Percentiles rank a stretch among this genome's conserved stretches.
Conservation (phyloP, 2,113 vertebrate species). For the Cardinalis cardinalis region DNA sequence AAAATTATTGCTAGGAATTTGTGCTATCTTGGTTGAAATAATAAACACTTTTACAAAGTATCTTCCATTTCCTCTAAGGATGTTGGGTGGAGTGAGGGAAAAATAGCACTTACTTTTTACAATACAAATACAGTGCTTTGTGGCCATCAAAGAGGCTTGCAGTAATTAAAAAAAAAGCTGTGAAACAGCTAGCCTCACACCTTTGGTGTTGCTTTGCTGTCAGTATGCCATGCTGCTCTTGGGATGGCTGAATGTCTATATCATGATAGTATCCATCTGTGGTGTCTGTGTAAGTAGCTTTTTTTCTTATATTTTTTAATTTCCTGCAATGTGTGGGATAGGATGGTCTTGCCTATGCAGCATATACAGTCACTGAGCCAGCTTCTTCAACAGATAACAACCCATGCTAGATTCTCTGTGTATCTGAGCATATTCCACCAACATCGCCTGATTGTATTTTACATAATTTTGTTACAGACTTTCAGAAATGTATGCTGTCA, state of each 20-base stretch:
- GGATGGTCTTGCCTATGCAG: background rate
- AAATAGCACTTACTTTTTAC: background rate
- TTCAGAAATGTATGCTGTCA: background rate
- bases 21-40: background rate
- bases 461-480: background rate
- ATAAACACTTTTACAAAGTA: background rate
- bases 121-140: background rate
- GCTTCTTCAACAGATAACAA: background rate
- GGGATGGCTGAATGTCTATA: background rate
- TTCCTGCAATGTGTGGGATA: background rate
- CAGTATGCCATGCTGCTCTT: background rate
- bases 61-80: background rate
- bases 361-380: background rate
- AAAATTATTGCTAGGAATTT: background rate
- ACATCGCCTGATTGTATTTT: accelerated
- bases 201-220: background rate
- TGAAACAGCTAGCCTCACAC: background rate
- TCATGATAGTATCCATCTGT: background rate
- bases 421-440: background rate
- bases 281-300: background rate
- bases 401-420: background rate
- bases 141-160: background rate
- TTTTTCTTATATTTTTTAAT: background rate
- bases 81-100: background rate
- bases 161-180: background rate